phyloP scores from a whole-genome alignment of 2,888 invertebrate species.

The Caprella mutica region DNA sequence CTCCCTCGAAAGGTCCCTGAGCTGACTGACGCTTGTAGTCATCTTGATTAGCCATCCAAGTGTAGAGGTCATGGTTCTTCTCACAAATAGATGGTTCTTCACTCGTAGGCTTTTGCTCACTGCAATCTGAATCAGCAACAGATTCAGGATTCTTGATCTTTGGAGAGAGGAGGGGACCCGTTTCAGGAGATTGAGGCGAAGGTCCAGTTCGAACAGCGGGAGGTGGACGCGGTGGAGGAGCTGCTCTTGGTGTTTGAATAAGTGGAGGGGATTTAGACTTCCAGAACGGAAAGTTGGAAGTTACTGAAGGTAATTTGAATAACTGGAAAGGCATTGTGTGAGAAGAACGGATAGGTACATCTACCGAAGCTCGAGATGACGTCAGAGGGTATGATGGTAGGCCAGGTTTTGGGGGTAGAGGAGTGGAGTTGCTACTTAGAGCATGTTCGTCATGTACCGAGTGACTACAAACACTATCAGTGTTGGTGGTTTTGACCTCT shows the following conservation, averaged over 20 bases:
- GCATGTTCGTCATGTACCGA: no score
- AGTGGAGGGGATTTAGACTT: conserved; percentile 3
- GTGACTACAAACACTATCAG: no score
- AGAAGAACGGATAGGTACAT: conserved; percentile 53
- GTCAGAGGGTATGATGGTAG: conserved; percentile 49
- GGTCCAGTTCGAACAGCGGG: conserved; percentile 4
- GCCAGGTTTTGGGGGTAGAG: conserved; percentile 31
- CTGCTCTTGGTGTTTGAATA: neutral
- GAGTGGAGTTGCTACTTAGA: conserved; percentile 29
- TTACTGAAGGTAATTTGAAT: conserved; percentile 36
- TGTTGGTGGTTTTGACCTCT: no score
- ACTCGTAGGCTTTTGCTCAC: neutral
- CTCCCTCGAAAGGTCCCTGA: conserved; percentile 14
- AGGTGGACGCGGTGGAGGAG: conserved; percentile 4
- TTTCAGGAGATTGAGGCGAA: neutral
- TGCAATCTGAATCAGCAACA: neutral
- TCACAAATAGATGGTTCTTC: conserved; percentile 1
- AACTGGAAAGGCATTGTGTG: neutral
- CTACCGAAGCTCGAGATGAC: conserved; percentile 62
- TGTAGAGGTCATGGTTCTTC: conserved; percentile 67
- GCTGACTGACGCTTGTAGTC: conserved; percentile 45
- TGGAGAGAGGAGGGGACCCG: neutral
- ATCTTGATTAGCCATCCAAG: conserved; percentile 93
- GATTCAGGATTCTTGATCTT: neutral
- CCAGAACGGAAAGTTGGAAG: conserved; percentile 36